Base-by-base conservation (phyloP, 1,140 invertebrate species). In the Eulimnadia texana region DNA sequence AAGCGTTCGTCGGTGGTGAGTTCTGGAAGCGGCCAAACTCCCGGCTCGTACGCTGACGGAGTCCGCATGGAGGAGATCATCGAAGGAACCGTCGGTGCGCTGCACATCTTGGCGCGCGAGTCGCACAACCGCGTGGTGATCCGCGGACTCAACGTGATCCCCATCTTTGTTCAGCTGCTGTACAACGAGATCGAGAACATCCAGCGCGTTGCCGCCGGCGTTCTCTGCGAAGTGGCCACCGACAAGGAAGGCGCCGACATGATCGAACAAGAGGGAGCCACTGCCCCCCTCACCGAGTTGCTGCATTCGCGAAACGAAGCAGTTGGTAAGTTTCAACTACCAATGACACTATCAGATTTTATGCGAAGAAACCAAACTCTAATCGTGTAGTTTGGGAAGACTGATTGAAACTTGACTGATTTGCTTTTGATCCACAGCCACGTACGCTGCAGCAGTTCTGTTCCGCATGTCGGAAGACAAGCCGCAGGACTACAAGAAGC, bases 381-480 rank as follows among this genome's bases (percentile, higher is more conserved):
- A 9, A 63, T 16, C 6, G n/a, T n/a, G n/a, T 55, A 19, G 9
- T 29, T 28, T 53, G n/a, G n/a, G n/a, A n/a, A n/a, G n/a, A n/a
- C n/a, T 42, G 33, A 42, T 42, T n/a, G n/a, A 42, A 42, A 42
- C 16, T 42, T 42, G 33, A 9, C 16, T 42, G 33, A 9, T 42
- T 42, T 61, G 42, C 53, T n/a, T n/a, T n/a, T 55, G n/a, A n/a
- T 63, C 65, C 68, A 78, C 86, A 72, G 93, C 93, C n/a, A 98
- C 93, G 0, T 98, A 97, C 71, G 94, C 93, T 16, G 94, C 94
- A 2, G 93, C 93, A 10, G 92, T 98, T 22, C 77, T 98, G 50
- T 98, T 96, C 80, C 84, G 93, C 60, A 97, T 98, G 93, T 94
- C 91, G 51, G 93, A 97, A 72, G 93, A 97, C 70, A 98, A 98